Conservation (phyloP, 2,797 vertebrate species). For the Acanthis flammea region DNA sequence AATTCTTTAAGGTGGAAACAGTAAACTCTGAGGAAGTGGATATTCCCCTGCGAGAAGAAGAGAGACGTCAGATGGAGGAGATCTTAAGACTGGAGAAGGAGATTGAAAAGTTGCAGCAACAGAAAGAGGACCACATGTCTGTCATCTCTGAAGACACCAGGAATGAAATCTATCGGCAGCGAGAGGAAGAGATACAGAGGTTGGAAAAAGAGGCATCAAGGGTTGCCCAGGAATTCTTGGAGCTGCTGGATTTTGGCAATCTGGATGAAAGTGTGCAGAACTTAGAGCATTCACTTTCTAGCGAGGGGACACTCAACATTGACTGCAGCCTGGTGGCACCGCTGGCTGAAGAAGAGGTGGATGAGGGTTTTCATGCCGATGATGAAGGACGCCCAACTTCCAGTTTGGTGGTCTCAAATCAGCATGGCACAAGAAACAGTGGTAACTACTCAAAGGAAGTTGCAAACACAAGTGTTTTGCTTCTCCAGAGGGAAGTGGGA, state of each 20-base stretch:
- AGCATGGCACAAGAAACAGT: slow-evolving; percentile 3
- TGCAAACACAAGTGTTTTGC: not conserved
- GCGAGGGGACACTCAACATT: slow-evolving; percentile 85
- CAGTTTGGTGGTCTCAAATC: slow-evolving; percentile 58
- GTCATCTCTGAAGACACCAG: slow-evolving; percentile 83
- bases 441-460: slow-evolving; percentile 31
- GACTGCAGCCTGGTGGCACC: slow-evolving; percentile 80
- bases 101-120: slow-evolving; percentile 88
- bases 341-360: slow-evolving; percentile 85
- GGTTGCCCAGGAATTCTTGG: slow-evolving; percentile 89
- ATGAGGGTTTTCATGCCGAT: slow-evolving; percentile 87
- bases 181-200: slow-evolving; percentile 87
- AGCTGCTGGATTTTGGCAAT: slow-evolving; percentile 87
- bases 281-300: slow-evolving; percentile 83
- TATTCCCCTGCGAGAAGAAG: slow-evolving; percentile 81
- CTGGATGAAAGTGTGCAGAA: slow-evolving; percentile 71
- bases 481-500: not conserved
- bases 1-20: slow-evolving; percentile 71
- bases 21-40: slow-evolving; percentile 60
- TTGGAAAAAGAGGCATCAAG: slow-evolving; percentile 90
- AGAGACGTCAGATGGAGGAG: slow-evolving; percentile 91
- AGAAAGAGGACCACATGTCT: slow-evolving; percentile 85
- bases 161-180: slow-evolving; percentile 82
- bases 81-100: slow-evolving; percentile 89
- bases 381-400: slow-evolving; percentile 79